Evolutionary conservation across 1,140 invertebrate genomes (phyloP).

Genomic region (Manduca sexta): DNA sequence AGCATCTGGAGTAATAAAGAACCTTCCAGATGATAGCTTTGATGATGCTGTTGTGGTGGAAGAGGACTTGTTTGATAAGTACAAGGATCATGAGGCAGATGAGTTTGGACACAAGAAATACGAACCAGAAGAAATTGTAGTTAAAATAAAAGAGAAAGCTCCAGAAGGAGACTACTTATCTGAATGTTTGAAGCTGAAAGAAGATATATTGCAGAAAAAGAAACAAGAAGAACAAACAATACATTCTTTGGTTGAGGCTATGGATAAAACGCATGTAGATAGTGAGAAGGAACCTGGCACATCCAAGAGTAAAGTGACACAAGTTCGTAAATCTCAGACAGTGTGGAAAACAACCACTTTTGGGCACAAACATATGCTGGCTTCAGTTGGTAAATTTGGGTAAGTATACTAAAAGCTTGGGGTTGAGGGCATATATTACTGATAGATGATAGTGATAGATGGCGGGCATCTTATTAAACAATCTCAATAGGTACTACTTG

Average conservation of each 20-base stretch:
- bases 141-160: constrained; percentile 36
- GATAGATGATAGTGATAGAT: no score
- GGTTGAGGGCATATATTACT: no score
- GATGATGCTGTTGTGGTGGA: constrained; percentile 44
- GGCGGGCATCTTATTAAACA: no score
- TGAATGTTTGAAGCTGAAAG: constrained; percentile 58
- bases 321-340: no score
- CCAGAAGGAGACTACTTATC: constrained; percentile 37
- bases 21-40: constrained; percentile 51
- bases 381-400: constrained; percentile 55
- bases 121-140: constrained; percentile 44
- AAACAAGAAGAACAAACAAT: constrained; percentile 40
- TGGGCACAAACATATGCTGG: constrained; percentile 46
- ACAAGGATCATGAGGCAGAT: constrained; percentile 57
- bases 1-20: constrained; percentile 36
- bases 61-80: constrained; percentile 65
- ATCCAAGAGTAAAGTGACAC: no score
- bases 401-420: constrained; percentile 19
- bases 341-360: no score
- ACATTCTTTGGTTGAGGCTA: constrained; percentile 42
- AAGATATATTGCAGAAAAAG: constrained; percentile 49
- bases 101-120: constrained; percentile 68
- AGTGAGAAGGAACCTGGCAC: background rate
- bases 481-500: no score
- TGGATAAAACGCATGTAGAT: constrained; percentile 49